Evolutionary conservation across 2,888 invertebrate species (phyloP).

Genomic region (Netelia melanura): DNA sequence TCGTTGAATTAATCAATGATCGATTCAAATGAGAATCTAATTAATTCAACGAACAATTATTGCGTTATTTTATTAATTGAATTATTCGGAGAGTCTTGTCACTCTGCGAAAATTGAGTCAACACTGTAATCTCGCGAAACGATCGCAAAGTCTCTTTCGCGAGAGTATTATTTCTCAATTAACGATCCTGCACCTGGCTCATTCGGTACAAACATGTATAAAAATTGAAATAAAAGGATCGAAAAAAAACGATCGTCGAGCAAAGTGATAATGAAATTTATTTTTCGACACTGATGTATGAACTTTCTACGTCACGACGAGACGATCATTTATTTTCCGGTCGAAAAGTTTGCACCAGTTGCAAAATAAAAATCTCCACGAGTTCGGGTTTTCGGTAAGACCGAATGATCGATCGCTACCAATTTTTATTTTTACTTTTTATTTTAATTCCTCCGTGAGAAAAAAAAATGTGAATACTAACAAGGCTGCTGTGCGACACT

Average conservation of each 20-base stretch:
- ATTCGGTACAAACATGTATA: neutral
- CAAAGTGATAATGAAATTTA: neutral
- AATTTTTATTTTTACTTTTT: neutral
- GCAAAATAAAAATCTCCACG: conserved; percentile 1
- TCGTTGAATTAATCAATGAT: no score
- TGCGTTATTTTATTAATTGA: no score
- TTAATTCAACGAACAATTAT: no score
- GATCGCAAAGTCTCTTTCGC: neutral
- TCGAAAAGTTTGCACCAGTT: neutral
- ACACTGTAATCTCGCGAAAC: no score
- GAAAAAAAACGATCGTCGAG: neutral
- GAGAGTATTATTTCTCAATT: neutral
- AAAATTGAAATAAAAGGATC: neutral
- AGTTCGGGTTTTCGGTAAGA: neutral
- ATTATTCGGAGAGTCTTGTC: no score
- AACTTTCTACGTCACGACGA: neutral
- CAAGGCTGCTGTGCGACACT: neutral
- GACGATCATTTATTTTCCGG: conserved; percentile 19
- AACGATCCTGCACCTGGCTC: neutral
- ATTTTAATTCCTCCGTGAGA: neutral
- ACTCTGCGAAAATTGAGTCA: no score
- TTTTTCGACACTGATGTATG: conserved; percentile 1
- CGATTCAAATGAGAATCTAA: no score
- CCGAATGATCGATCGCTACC: conserved; percentile 4
- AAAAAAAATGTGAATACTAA: conserved; percentile 4